These are phyloP conservation scores for Caprella mutica DNA, from an alignment of 2,888 invertebrate genomes.

Conservation along the genomic window DNA sequence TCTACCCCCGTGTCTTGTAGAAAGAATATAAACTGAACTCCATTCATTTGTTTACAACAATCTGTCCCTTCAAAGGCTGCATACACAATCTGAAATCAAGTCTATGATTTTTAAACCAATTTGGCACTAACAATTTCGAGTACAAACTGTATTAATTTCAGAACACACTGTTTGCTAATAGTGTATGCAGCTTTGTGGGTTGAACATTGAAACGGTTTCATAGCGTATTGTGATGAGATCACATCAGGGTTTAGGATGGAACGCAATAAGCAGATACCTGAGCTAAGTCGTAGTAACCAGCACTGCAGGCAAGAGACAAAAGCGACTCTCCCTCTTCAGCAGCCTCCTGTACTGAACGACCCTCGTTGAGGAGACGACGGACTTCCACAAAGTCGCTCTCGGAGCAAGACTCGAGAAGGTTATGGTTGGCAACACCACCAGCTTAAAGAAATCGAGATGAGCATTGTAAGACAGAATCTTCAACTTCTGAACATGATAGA, in stretches of 20 bases:
- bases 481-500: not conserved
- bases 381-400: conserved; percentile 91
- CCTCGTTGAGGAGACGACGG: conserved; percentile 65
- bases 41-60: too few relatives aligned
- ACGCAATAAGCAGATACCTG: conserved; percentile 52
- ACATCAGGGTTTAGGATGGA: too few relatives aligned
- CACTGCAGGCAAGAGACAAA: conserved; percentile 89
- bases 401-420: conserved; percentile 82
- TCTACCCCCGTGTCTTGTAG: too few relatives aligned
- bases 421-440: conserved; percentile 41
- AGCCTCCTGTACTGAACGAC: conserved; percentile 79
- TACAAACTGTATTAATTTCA: too few relatives aligned
- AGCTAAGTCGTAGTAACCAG: conserved; percentile 92
- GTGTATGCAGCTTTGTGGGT: too few relatives aligned
- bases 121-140: too few relatives aligned
- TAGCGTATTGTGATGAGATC: too few relatives aligned
- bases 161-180: not conserved
- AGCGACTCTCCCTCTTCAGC: conserved; percentile 95
- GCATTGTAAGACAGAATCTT: not conserved
- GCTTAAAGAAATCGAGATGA: not conserved
- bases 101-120: too few relatives aligned
- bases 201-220: too few relatives aligned
- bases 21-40: too few relatives aligned
- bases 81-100: too few relatives aligned
- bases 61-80: too few relatives aligned